Base-by-base conservation (phyloP, 2,797 vertebrate species). In the Gobio occitaniae region DNA sequence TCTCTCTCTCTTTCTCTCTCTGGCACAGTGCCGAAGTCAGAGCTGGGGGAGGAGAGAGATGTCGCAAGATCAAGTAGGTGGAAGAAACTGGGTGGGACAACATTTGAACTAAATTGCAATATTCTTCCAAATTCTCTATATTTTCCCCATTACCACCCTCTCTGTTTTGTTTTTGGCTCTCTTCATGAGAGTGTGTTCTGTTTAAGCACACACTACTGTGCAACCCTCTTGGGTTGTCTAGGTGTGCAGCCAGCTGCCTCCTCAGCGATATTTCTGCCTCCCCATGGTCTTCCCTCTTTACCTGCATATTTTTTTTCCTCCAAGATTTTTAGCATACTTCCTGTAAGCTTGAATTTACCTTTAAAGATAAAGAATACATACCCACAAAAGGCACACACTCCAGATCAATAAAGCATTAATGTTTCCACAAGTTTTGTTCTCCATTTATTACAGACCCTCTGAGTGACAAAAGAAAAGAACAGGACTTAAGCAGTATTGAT, bases 1-100 rank as follows among this genome's bases (percentile, higher is more conserved):
- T 83, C 80, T 21, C 12, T 88, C 74, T 74, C 68, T 86, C 68
- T 89, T 21, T 19, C 12, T 89, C 82, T 77, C 79, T 86, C 82
- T 90, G 85, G 82, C 85, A 86, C 21, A n/a, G 63, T 69, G 84
- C 84, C 78, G 25, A 75, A 86, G 84, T 66, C 78, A 85, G 79
- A 82, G 63, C 83, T 66, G 77, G 82, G 82, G 87, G 88, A 89
- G 84, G 85, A 87, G 87, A 80, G 85, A 81, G 56, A 84, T 84
- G 82, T 86, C 48, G 38, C 82, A 69, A 77, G 88, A 88, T 80
- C 86, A 89, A 86, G 89, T 90, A 83, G 85, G 88, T 72, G 84
- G 83, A 90, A 79, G 80, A 86, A 82, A 86, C 66, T n/a, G 71
- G 52, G 81, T 71, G 79, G 81, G 81, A 88, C 87, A 81, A 83